phyloP scores from a whole-genome alignment of 2,113 vertebrate genomes.

The Gobius niger region DNA sequence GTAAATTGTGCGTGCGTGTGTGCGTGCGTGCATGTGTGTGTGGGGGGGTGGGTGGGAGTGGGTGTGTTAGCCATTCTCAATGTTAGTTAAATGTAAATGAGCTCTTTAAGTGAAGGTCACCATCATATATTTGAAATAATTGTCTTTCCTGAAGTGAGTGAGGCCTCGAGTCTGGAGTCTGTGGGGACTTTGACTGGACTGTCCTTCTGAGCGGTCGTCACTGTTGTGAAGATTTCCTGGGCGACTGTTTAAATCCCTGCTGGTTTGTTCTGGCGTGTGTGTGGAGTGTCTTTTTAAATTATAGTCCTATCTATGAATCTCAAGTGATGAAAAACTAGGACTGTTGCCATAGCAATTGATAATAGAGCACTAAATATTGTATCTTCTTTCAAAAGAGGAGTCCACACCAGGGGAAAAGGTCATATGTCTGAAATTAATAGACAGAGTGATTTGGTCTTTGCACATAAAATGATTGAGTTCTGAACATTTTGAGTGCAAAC shows the following conservation, averaged over 20 bases:
- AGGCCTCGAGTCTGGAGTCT: neutral
- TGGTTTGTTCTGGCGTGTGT: too few species aligned
- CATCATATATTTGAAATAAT: neutral
- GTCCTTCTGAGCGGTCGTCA: neutral
- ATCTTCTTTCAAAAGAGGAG: too few species aligned
- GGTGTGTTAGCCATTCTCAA: neutral
- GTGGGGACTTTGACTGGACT: neutral
- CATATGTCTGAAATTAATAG: too few species aligned
- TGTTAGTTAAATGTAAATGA: neutral
- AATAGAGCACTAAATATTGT: too few species aligned
- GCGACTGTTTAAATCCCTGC: neutral
- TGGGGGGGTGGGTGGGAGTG: neutral
- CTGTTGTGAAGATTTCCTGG: neutral
- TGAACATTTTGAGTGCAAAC: too few species aligned
- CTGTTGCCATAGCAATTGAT: too few species aligned
- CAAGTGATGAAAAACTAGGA: too few species aligned
- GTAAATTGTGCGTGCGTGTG: neutral
- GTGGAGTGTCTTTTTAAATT: too few species aligned
- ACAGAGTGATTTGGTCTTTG: too few species aligned
- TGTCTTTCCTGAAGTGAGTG: neutral
- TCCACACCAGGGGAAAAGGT: too few species aligned
- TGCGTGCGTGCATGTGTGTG: neutral
- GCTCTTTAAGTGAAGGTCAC: conserved; percentile 6
- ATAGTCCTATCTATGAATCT: too few species aligned
- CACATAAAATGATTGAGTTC: too few species aligned